These are phyloP conservation scores for Harpalus rufipes DNA, from an alignment of 2,888 invertebrate genomes.

Conservation along the genomic window DNA sequence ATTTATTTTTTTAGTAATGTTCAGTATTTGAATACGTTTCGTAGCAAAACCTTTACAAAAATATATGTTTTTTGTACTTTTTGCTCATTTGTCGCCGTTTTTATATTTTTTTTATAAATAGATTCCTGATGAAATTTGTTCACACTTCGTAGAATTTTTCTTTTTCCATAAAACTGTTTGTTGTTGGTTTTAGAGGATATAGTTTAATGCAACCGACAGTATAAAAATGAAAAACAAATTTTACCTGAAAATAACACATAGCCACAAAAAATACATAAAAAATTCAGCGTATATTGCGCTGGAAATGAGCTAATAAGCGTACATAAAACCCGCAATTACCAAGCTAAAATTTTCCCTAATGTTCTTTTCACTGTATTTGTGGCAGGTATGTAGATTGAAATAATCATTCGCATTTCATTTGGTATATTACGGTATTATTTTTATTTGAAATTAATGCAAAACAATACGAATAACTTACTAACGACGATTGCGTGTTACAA, in stretches of 20 bases:
- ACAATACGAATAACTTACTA: not conserved
- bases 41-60: no score
- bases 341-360: not conserved
- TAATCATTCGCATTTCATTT: conserved; percentile 10
- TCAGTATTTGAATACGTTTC: no score
- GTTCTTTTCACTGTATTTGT: not conserved
- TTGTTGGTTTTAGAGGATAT: not conserved
- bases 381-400: conserved; percentile 5
- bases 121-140: not conserved
- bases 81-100: not conserved
- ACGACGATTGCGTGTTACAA: not conserved
- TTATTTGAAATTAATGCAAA: not conserved
- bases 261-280: conserved; percentile 10
- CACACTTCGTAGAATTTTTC: not conserved
- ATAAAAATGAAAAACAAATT: conserved; percentile 3
- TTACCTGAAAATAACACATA: not conserved
- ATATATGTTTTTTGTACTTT: no score
- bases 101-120: not conserved
- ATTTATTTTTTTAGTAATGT: no score
- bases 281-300: conserved; percentile 9
- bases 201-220: not conserved
- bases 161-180: not conserved
- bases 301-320: conserved; percentile 13
- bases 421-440: not conserved
- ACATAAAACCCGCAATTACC: conserved; percentile 12